phyloP scores from a whole-genome alignment of 2,113 vertebrate genomes.

The Bufo gargarizans region DNA sequence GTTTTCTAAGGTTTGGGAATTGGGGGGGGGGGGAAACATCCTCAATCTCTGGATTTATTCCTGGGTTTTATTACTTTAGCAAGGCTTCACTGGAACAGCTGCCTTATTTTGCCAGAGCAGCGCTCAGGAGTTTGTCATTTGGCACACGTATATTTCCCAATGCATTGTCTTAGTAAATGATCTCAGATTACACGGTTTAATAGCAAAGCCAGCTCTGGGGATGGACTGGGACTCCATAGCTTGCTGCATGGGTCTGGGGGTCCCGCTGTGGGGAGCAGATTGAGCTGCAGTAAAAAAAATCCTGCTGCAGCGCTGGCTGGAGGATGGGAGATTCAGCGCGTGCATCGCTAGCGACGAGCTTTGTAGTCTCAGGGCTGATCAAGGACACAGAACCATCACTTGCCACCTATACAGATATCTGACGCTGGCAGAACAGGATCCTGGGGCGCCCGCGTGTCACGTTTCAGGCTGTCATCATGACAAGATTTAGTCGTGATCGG shows the following conservation, averaged over 20 bases:
- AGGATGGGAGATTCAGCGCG: background rate
- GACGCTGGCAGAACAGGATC: background rate
- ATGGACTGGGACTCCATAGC: background rate
- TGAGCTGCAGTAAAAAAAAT: too few species aligned
- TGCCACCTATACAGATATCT: too few species aligned
- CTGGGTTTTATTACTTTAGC: too few species aligned
- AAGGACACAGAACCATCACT: too few species aligned
- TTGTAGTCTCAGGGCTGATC: too few species aligned
- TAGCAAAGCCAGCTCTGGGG: too few species aligned
- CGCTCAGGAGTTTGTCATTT: background rate
- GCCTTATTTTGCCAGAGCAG: background rate
- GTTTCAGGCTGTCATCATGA: too few species aligned
- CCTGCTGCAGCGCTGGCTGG: background rate
- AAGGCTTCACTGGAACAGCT: too few species aligned
- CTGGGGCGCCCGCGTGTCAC: background rate
- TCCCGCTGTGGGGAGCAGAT: background rate
- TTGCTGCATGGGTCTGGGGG: background rate
- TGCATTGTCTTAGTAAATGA: background rate
- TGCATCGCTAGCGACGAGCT: background rate
- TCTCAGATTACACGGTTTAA: background rate
- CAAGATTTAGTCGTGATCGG: background rate
- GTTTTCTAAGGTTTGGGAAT: too few species aligned
- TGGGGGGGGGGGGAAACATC: too few species aligned
- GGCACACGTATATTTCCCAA: background rate
- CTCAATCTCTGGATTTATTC: too few species aligned